phyloP scores from a whole-genome alignment of 23 tunicate genomes.

The Styela plicata region DNA sequence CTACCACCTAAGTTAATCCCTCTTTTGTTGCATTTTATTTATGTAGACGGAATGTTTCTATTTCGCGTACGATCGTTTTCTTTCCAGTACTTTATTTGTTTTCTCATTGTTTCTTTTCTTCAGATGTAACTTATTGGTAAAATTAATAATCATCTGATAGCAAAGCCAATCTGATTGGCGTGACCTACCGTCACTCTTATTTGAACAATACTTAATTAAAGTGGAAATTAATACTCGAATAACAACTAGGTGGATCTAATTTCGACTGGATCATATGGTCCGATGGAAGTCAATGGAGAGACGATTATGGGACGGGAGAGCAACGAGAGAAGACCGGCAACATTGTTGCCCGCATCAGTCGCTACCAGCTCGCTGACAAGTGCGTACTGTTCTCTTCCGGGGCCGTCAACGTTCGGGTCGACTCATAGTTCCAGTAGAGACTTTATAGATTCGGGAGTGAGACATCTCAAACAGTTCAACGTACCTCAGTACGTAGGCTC shows the following conservation, averaged over 20 bases:
- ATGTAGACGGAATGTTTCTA: not conserved
- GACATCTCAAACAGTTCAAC: not conserved
- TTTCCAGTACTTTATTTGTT: not conserved
- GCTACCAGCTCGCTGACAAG: not conserved
- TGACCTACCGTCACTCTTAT: not conserved
- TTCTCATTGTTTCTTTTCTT: not conserved
- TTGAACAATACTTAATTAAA: constrained; percentile 13
- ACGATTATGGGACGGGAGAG: constrained; percentile 14
- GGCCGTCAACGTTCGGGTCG: not conserved
- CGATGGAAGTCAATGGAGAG: constrained; percentile 36
- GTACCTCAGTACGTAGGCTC: constrained; percentile 2
- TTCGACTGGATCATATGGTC: constrained; percentile 29
- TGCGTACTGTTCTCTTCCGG: not conserved
- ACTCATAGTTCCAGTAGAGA: not conserved
- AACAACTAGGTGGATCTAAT: constrained; percentile 13
- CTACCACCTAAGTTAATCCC: not conserved
- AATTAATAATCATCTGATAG: not conserved
- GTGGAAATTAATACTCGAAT: not conserved
- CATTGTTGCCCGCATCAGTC: not conserved
- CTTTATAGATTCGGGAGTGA: not conserved
- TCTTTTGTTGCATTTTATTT: not conserved
- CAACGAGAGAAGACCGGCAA: constrained; percentile 13
- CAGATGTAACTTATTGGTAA: not conserved
- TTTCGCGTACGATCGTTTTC: not conserved
- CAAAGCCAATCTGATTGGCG: not conserved